Conservation (phyloP, 1,140 invertebrate species). For the Amphibalanus amphitrite region DNA sequence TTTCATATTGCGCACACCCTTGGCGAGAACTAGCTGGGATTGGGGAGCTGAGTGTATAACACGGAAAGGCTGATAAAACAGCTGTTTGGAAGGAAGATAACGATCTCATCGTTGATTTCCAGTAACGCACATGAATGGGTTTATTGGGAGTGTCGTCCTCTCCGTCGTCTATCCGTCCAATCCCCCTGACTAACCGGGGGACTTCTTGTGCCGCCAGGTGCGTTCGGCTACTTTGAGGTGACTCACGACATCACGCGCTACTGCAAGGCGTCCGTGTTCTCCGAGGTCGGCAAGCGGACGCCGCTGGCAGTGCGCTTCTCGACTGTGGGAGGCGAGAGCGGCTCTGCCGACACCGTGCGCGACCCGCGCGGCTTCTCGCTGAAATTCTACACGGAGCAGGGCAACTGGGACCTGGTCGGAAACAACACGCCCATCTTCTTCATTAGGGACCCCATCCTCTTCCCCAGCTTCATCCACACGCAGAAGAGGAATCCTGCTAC, state of each 20-base stretch:
- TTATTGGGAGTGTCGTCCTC: background rate
- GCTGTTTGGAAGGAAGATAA: too few species aligned
- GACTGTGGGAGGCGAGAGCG: constrained; percentile 75
- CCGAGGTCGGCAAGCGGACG: constrained; percentile 63
- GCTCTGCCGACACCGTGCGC: constrained; percentile 70
- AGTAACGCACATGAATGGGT: too few species aligned
- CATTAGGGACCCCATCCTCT: constrained; percentile 63
- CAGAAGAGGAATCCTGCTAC: constrained; percentile 92
- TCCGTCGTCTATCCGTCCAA: too few species aligned
- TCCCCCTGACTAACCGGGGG: too few species aligned
- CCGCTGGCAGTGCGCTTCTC: constrained; percentile 65
- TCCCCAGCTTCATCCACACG: constrained; percentile 79
- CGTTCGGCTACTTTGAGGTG: constrained; percentile 94
- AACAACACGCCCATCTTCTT: constrained; percentile 97
- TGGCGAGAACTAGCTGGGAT: too few species aligned
- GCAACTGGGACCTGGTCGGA: constrained; percentile 88
- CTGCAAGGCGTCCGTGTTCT: constrained; percentile 64
- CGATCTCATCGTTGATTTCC: too few species aligned
- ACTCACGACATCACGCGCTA: constrained; percentile 80
- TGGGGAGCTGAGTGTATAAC: too few species aligned
- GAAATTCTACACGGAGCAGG: constrained; percentile 92
- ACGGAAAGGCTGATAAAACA: too few species aligned
- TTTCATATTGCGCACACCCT: too few species aligned
- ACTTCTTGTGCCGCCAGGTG: constrained; percentile 38
- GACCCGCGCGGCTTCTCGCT: constrained; percentile 87